Conservation (phyloP, 1,140 invertebrate species). For the Leptestheria dahalacensis region DNA sequence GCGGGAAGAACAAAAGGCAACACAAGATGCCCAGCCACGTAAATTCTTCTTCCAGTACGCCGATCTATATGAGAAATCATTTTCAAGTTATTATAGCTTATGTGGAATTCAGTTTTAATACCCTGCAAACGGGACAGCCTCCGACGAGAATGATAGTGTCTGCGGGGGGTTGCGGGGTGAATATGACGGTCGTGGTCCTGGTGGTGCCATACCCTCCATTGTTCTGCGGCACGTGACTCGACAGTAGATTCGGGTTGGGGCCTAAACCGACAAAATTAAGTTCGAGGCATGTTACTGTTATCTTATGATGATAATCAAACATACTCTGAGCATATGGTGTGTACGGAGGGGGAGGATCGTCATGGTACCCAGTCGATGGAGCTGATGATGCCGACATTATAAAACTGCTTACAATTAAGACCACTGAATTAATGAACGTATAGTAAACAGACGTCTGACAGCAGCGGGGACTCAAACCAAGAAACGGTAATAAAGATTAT, state of each 20-base stretch:
- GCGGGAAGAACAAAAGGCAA: conserved; percentile 69
- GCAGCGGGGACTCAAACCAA: too few species aligned
- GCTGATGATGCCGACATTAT: neutral
- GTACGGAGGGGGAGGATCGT: conserved; percentile 6
- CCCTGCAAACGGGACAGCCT: conserved; percentile 64
- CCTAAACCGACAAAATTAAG: too few species aligned
- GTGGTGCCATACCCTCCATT: conserved; percentile 11
- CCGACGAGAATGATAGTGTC: conserved; percentile 53
- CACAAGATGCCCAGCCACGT: conserved; percentile 63
- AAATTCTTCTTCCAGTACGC: conserved; percentile 67
- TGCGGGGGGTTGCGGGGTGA: conserved; percentile 24
- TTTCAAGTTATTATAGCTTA: conserved; percentile 1
- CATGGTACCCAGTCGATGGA: neutral
- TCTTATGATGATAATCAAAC: neutral
- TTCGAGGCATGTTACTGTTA: neutral
- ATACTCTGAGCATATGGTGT: conserved; percentile 2
- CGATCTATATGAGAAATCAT: conserved; percentile 38
- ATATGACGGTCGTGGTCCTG: conserved; percentile 20
- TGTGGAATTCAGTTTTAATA: conserved; percentile 26
- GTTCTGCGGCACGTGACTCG: too few species aligned
- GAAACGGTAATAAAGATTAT: too few species aligned
- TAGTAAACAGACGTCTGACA: too few species aligned
- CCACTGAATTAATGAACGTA: too few species aligned
- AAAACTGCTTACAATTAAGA: too few species aligned
- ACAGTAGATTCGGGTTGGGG: too few species aligned